Base-by-base conservation (phyloP, 2,888 invertebrate genomes). In the Aphidoletes aphidimyza region DNA sequence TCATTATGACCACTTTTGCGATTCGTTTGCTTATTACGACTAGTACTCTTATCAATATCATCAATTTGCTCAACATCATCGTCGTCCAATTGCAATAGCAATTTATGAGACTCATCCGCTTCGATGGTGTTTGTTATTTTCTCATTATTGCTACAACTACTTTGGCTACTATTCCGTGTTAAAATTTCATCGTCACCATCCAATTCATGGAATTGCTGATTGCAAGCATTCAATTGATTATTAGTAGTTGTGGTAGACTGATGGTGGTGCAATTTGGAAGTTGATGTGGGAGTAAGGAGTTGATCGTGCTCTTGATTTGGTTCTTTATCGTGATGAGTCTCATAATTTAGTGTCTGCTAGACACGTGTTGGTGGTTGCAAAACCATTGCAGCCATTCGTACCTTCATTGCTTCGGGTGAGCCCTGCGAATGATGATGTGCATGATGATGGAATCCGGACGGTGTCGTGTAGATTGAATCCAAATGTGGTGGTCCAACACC, bases 311-410 rank as follows among this genome's bases (percentile, higher is more conserved):
- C 69, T 69, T 69, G 69, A 69, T 34, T 69, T 69, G 69, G 30
- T 30, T 69, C 69, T 69, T 42, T 84, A 83, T 47, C 30, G 37
- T 84, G 30, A 83, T 84, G 85, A 84, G 85, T 85, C 86, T 85
- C 85, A 85, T 87, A 88, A 88, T 88, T 89, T 88, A 89, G 89
- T 90, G 90, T 90, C 90, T 90, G 90, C 90, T 90, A 90, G 90
- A 94, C 95, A 92, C 95, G 94, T 92, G 95, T 96, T 90, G 96
- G 96, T 88, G 96, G 95, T 92, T 96, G 96, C 91, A 96, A 92
- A 91, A 96, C 95, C 92, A 95, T 95, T 90, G 96, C 95, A 89
- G 96, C 96, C 91, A 95, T 94, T 91, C 96, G 95, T 92, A 96
- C 95, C 94, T 95, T 95, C 93, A 95, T 94, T 91, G 94, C 94